Percentiles rank a stretch among this genome's conserved stretches.
Conservation (phyloP, 2,797 vertebrate species). For the Poecilia picta region DNA sequence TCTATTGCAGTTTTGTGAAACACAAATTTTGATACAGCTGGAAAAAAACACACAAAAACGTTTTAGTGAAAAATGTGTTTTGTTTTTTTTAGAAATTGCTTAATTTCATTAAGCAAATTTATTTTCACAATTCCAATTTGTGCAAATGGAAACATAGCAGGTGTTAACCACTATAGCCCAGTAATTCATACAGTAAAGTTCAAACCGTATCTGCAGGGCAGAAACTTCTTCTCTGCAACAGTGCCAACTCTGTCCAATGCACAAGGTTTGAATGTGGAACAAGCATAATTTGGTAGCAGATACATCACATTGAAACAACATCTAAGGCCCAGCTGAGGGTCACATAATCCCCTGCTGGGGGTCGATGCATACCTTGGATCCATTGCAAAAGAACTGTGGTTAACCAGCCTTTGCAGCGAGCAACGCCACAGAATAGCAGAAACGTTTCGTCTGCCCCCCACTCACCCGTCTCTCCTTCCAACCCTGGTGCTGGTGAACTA, state of each 20-base stretch:
- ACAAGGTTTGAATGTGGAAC: slow-evolving; percentile 79
- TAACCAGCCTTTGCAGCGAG: slow-evolving; percentile 79
- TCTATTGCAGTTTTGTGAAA: no score
- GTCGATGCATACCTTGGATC: slow-evolving; percentile 79
- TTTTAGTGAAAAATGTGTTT: no score
- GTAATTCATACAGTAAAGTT: slow-evolving; percentile 1
- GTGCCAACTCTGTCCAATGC: slow-evolving; percentile 20
- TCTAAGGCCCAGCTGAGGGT: slow-evolving; percentile 84
- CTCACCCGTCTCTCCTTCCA: neutral
- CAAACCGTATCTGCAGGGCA: slow-evolving; percentile 17
- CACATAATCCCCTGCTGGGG: slow-evolving; percentile 85
- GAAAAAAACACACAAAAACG: no score
- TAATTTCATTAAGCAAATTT: no score
- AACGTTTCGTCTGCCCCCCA: slow-evolving; percentile 37
- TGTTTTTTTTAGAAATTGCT: no score
- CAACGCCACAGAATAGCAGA: slow-evolving; percentile 78
- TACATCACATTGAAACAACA: slow-evolving; percentile 85
- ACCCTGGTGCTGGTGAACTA: slow-evolving; percentile 87
- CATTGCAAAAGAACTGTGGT: slow-evolving; percentile 75
- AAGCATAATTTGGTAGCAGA: slow-evolving; percentile 79
- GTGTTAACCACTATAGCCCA: neutral
- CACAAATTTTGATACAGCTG: no score
- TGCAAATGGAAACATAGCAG: no score
- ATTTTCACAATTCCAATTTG: no score
- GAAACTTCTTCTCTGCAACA: slow-evolving; percentile 5